A percentile compares a stretch with the other conserved stretches of the same genome.
These are phyloP conservation scores for Latrodectus geometricus DNA, from an alignment of 1,140 invertebrate genomes.

Conservation along the genomic window DNA sequence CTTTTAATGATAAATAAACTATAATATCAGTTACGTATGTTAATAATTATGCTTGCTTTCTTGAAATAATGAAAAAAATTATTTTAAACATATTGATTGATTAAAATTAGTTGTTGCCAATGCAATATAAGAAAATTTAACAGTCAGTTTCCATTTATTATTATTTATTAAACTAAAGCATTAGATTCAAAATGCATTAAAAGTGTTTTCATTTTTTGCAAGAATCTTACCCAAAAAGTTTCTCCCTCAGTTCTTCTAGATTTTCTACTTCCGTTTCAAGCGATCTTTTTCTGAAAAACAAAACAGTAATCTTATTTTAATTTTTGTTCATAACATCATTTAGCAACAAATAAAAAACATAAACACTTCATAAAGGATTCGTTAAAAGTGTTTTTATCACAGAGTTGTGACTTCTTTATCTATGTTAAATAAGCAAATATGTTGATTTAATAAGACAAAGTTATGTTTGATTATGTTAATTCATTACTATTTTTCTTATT, in stretches of 20 bases:
- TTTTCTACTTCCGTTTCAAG: constrained; percentile 40
- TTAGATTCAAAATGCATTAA: not conserved
- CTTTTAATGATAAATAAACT: no score
- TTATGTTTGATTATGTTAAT: no score
- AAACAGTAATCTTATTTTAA: no score
- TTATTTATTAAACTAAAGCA: not conserved
- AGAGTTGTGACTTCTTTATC: no score
- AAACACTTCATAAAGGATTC: no score
- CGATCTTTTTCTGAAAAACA: constrained; percentile 22
- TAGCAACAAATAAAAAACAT: no score
- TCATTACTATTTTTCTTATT: no score
- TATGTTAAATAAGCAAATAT: no score
- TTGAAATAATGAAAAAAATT: not conserved
- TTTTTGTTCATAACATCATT: no score
- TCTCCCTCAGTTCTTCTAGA: constrained; percentile 26
- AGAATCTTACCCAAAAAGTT: constrained; percentile 12
- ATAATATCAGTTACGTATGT: no score
- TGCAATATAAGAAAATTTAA: not conserved
- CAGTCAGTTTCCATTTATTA: not conserved
- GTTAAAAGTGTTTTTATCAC: no score
- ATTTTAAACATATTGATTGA: not conserved
- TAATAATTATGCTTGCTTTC: not conserved
- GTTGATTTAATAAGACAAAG: no score
- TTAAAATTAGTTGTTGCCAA: not conserved
- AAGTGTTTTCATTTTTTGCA: not conserved